Percentiles rank a stretch among this genome's conserved stretches.
Conservation (phyloP, 1,140 invertebrate species). For the Zaprionus vittiger region DNA sequence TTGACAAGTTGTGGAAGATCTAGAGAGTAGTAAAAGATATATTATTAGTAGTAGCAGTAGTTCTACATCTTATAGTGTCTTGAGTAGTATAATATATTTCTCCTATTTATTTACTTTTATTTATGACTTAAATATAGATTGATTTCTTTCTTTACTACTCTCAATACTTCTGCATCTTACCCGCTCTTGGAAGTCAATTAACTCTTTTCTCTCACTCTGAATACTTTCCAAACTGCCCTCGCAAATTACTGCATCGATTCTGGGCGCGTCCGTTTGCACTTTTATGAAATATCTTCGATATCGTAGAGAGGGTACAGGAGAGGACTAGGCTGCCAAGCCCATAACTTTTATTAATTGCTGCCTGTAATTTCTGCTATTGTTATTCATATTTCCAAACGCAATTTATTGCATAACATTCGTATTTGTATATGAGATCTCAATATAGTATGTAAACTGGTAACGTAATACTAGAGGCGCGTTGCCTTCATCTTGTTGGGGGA, state of each 20-base stretch:
- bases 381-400: slow-evolving; percentile 4
- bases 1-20: not conserved
- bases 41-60: no score
- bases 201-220: not conserved
- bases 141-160: not conserved
- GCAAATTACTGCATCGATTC: not conserved
- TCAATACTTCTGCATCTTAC: no score
- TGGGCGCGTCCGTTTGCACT: slow-evolving; percentile 5
- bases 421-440: not conserved
- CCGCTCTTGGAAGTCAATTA: no score
- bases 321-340: not conserved
- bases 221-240: not conserved
- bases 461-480: not conserved
- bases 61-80: not conserved
- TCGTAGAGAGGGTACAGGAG: not conserved
- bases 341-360: slow-evolving; percentile 26
- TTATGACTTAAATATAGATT: not conserved
- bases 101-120: not conserved
- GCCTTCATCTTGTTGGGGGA: not conserved
- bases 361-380: slow-evolving; percentile 18
- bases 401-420: slow-evolving; percentile 12
- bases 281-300: not conserved
- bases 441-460: not conserved
- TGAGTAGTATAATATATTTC: not conserved
- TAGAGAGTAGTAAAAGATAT: not conserved